Percentiles rank a stretch among this genome's conserved stretches.
Evolutionary conservation across 2,797 vertebrate species (phyloP).

Genomic region (Muscicapa striata): DNA sequence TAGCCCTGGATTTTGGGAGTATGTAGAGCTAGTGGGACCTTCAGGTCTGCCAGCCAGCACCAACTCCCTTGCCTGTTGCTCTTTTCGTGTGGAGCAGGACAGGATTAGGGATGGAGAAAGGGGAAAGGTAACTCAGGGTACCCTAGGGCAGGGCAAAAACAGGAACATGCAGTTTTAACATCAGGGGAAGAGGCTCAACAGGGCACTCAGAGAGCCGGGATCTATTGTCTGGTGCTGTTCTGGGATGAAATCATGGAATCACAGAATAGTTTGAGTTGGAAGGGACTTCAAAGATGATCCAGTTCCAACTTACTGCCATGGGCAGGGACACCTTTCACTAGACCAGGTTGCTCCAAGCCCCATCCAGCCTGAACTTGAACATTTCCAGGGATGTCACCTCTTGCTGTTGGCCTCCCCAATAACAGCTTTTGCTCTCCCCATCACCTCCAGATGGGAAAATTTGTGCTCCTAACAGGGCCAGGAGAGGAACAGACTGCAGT

Average conservation of each 20-base stretch:
- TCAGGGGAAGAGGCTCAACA: background rate
- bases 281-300: background rate
- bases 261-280: background rate
- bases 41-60: background rate
- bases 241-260: background rate
- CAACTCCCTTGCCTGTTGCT: background rate
- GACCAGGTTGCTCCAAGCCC: background rate
- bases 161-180: background rate
- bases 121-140: background rate
- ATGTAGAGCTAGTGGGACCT: background rate
- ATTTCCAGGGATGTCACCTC: background rate
- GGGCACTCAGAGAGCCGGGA: background rate
- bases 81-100: background rate
- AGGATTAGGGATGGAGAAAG: background rate
- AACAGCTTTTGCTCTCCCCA: background rate
- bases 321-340: background rate
- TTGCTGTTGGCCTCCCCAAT: background rate
- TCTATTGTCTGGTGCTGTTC: accelerated
- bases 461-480: background rate
- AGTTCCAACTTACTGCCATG: background rate
- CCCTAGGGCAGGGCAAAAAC: background rate
- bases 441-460: background rate
- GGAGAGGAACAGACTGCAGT: background rate
- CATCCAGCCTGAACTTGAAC: background rate
- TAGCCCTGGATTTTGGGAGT: background rate